Evolutionary conservation across 64 coral and sea anemone genomes (phyloP).

Genomic region (Catalaphyllia jardinei): DNA sequence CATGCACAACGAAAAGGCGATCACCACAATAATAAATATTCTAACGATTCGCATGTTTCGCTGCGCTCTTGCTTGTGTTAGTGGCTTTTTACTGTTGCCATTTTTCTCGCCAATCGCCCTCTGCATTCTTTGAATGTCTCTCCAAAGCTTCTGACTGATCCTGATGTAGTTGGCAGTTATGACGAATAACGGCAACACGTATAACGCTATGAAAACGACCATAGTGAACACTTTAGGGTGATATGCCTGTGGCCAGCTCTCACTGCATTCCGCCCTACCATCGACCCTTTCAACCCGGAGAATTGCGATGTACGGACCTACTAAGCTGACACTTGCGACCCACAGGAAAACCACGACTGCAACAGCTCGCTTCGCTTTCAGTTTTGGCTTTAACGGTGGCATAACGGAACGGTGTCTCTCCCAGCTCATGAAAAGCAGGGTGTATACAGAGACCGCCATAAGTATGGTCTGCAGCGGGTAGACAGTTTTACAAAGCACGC

Average conservation of each 20-base stretch:
- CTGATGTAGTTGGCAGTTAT: conserved; percentile 81
- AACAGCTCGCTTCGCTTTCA: conserved; percentile 58
- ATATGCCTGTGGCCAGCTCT: conserved; percentile 29
- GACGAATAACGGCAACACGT: conserved; percentile 71
- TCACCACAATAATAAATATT: conserved; percentile 79
- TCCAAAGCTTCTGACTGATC: conserved; percentile 94
- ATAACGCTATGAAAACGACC: conserved; percentile 72
- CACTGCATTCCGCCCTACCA: conserved; percentile 9
- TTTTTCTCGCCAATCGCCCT: conserved; percentile 69
- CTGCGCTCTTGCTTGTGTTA: conserved; percentile 58
- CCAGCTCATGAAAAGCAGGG: conserved; percentile 84
- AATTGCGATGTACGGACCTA: conserved; percentile 68
- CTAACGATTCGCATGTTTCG: conserved; percentile 91
- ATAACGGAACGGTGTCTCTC: conserved; percentile 82
- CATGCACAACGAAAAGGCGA: conserved; percentile 84
- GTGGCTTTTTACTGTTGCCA: conserved; percentile 57
- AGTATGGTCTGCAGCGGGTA: conserved; percentile 87
- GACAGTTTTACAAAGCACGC: conserved; percentile 77
- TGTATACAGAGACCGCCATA: conserved; percentile 82
- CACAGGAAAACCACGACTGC: conserved; percentile 55
- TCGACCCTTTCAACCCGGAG: conserved; percentile 25
- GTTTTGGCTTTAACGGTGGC: conserved; percentile 76
- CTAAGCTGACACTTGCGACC: conserved; percentile 45
- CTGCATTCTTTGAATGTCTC: conserved; percentile 75
- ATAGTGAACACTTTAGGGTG: conserved; percentile 72